Conservation (phyloP, 2,888 invertebrate species). For the Teleogryllus oceanicus region DNA sequence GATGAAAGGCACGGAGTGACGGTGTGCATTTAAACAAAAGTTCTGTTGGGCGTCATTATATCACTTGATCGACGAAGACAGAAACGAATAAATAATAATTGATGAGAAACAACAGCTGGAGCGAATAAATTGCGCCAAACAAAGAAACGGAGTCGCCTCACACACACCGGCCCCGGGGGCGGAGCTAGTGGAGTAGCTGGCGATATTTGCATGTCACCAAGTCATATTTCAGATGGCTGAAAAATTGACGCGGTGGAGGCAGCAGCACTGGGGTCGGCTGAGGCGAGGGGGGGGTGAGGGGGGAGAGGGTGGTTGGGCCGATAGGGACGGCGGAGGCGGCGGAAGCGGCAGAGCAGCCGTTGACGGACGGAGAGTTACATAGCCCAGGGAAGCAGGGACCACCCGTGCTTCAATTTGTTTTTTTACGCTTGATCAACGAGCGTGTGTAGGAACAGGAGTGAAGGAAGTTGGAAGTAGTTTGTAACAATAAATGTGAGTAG, state of each 20-base stretch:
- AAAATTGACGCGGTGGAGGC: not conserved
- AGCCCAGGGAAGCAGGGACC: too few species aligned
- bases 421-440: too few species aligned
- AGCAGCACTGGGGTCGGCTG: too few species aligned
- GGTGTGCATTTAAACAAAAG: not conserved
- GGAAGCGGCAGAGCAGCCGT: too few species aligned
- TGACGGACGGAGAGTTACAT: too few species aligned
- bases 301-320: too few species aligned
- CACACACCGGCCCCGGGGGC: not conserved
- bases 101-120: slow-evolving; percentile 4
- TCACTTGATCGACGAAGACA: slow-evolving; percentile 4
- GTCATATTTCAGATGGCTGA: not conserved
- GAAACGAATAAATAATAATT: slow-evolving; percentile 1
- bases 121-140: not conserved
- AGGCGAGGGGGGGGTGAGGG: too few species aligned
- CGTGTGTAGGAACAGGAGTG: too few species aligned
- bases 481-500: too few species aligned
- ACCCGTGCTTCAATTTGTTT: too few species aligned
- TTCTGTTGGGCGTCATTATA: not conserved
- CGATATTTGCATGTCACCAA: not conserved
- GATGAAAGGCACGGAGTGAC: not conserved
- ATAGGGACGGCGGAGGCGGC: too few species aligned
- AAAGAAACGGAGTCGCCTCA: not conserved
- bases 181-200: not conserved
- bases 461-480: too few species aligned